Evolutionary conservation across 2,797 vertebrate genomes (phyloP).

Genomic region (Varecia variegata): DNA sequence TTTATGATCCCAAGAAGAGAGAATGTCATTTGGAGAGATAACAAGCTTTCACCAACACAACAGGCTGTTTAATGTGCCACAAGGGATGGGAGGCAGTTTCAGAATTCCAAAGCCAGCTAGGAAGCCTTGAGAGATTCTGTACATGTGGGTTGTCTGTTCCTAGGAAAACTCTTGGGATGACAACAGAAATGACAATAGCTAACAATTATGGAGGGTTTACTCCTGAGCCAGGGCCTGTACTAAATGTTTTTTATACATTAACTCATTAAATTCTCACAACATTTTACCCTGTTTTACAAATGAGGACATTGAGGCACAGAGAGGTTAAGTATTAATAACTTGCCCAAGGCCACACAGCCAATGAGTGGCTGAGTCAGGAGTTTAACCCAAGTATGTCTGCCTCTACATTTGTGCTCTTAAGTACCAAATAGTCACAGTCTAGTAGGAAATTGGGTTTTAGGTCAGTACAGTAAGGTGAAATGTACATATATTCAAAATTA

Average conservation of each 20-base stretch:
- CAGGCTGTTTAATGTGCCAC: conserved; percentile 61
- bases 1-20: conserved; percentile 73
- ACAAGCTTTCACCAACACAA: conserved; percentile 57
- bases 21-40: conserved; percentile 69
- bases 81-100: conserved; percentile 11
- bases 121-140: conserved; percentile 12
- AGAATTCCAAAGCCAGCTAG: conserved; percentile 50
- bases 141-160: not conserved
- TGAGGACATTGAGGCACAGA: conserved; percentile 1
- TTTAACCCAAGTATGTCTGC: not conserved
- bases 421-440: not conserved
- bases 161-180: not conserved
- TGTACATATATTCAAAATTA: conserved; percentile 28
- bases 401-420: not conserved
- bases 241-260: not conserved
- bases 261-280: conserved; percentile 26
- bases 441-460: conserved; percentile 29
- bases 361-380: not conserved
- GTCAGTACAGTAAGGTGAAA: not conserved
- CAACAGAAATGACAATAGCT: conserved; percentile 12
- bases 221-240: not conserved
- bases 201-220: not conserved
- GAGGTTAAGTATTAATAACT: not conserved
- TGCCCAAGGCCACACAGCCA: not conserved
- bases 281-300: not conserved